Evolutionary conservation across 2,113 vertebrate species (phyloP), one percentile per base, ranked within the genome.

Genomic region (Cyanoramphus novaezelandiae): DNA sequence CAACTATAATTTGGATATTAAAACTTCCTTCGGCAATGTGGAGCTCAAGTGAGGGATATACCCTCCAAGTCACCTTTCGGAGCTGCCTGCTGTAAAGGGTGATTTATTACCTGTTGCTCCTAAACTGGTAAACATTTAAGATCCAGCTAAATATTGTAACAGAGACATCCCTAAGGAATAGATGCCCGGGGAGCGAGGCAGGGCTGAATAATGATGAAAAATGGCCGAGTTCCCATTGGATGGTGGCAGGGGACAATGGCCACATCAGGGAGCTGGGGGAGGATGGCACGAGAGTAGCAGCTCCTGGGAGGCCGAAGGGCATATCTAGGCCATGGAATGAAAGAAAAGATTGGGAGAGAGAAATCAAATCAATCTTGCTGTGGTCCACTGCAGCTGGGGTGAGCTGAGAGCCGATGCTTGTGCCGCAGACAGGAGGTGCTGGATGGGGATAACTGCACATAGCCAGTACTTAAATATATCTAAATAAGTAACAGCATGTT

Each of bases 61-160:
- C 91, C 96, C 92, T 97, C 96, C 52, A 97, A 97, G 94, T 97
- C 96, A 96, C 96, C 96, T 97, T 95, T 96, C 4, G 1, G 72
- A 95, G 82, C 80, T 64, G 87, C 74, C 92, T 89, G 87, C 90
- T 88, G 67, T 31, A 95, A 82, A 93, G 91, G 80, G 28, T 94
- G 95, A 97, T 97, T 96, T 97, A 97, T 94, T 87, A 90, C 91
- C 74, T 93, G 91, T 95, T 96, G 96, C 88, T 85, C 88, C 81
- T 82, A 74, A 88, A 89, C 71, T 72, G 82, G 95, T 96, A 97
- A 97, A 97, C 90, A 93, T 83, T 95, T 95, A 68, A 81, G 70
- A 95, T 67, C 69, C 82, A 79, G 85, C 85, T 92, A 76, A 96
- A 83, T 69, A 82, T n/a, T 46, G 52, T 72, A 86, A 83, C 43